Evolutionary conservation across 2,113 vertebrate genomes (phyloP).

Genomic region (Turnix velox): DNA sequence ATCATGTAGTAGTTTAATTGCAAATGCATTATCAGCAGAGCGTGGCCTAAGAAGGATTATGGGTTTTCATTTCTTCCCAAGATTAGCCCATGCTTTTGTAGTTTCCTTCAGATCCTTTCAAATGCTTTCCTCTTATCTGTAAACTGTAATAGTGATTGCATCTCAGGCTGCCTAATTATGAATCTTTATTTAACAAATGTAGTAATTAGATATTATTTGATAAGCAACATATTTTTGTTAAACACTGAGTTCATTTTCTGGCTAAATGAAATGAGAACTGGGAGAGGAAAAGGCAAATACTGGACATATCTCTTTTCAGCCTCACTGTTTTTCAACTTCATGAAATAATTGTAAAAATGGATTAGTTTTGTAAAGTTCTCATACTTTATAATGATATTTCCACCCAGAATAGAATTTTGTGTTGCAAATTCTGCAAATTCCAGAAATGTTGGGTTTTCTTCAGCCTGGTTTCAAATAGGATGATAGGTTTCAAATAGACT

Average conservation of each 20-base stretch:
- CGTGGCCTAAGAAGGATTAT: background rate
- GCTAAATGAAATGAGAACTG: background rate
- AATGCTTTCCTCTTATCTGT: constrained; percentile 6
- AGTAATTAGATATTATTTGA: background rate
- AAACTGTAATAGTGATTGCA: background rate
- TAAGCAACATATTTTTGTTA: background rate
- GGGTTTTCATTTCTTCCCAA: background rate
- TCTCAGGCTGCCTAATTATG: background rate
- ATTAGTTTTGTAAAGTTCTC: background rate
- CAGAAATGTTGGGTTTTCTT: background rate
- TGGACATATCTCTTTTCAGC: background rate
- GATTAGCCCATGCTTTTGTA: constrained; percentile 1
- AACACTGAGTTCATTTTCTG: background rate
- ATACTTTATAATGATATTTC: background rate
- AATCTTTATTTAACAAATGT: background rate
- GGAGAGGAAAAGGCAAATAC: background rate
- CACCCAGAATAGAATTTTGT: background rate
- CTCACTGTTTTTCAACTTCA: background rate
- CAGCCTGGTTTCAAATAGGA: background rate
- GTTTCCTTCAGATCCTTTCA: background rate
- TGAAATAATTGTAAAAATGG: background rate
- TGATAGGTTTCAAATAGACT: background rate
- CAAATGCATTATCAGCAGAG: background rate
- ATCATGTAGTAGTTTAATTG: constrained; percentile 43
- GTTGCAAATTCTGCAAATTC: background rate